Evolutionary conservation across 2,113 vertebrate species (phyloP), one percentile per base, ranked within the genome.

Genomic region (Galbula dea): DNA sequence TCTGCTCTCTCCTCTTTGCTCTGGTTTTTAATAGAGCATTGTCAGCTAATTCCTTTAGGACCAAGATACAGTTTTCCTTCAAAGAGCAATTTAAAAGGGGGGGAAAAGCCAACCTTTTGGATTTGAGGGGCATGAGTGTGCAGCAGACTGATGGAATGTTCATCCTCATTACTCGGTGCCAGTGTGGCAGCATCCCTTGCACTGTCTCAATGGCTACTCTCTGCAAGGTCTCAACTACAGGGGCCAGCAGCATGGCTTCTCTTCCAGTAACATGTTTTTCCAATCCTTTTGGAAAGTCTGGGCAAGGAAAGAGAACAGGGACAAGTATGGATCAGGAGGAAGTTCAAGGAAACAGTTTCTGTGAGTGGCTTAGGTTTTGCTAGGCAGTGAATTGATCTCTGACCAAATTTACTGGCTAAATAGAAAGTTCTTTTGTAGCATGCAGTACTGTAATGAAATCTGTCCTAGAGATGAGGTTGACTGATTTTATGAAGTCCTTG

Each of bases 191-290:
- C 0, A 2, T 72, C 29, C 49, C 55, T 22, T 23, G 48, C 48
- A 9, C 41, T 18, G 4, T 11, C 14, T 41, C 1, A 0, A 41
- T 63, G 32, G 30, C 26, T 37, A 0, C 18, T 46, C 39, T 2
- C 59, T 8, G 14, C 48, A 24, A 24, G 55, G 68, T 22, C 57
- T 36, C 41, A 23, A 2, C n/a, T 14, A 7, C 18, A 20, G 16
- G 55, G 22, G 12, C 30, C 58, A 37, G 54, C n/a, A 17, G 48
- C 15, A 3, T 8, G 27, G 34, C 36, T 81, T 6, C 62, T 51
- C 45, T 45, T 36, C 49, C 63, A 24, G 34, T 26, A 41, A 12
- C 37, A 12, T 2, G 8, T 16, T 37, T 41, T 72, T 18, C 80
- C n/a, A 3, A 4, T 24, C 58, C 51, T 46, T 34, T 72, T 24